Base-by-base conservation (phyloP, 2,113 vertebrate genomes). In the Scomber scombrus region DNA sequence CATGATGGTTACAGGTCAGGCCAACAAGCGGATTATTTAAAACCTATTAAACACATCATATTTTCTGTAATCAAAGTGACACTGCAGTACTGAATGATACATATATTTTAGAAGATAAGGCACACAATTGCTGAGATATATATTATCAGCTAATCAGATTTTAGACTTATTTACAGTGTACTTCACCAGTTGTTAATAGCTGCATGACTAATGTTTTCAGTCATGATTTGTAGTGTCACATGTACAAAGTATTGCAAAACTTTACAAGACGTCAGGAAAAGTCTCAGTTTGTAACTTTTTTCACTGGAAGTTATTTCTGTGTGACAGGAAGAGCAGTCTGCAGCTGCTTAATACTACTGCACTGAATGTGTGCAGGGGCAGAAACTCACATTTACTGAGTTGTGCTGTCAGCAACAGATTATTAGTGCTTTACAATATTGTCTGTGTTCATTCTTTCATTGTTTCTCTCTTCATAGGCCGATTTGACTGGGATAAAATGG, bases 401-500 rank as follows among this genome's bases (percentile, higher is more conserved):
- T 72, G 18, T 80, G 56, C 62, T 70, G 65, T 57, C 55, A 81
- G 45, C 34, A 79, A 63, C 55, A 62, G 49, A 50, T 74, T 47
- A 74, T 52, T 66, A 8, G 6, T 74, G 26, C 45, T 77, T 34
- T 74, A 19, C 16, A 18, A 13, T 29, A 43, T 11, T 60, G 57
- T 16, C 18, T 40, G 9, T 71, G 47, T 55, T 67, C 5, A 72
- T 31, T 71, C 56, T 70, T n/a, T 46, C 26, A 3, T 64, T 65
- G 5, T 66, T 72, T 55, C 40, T 73, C 4, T 80, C 31, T 15
- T 65, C 31, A 67, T 65, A 99, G 98, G 98, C 98, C 83, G 98
- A 99, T 95, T 95, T 99, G 85, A 99, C 97, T 2, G 98, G 98
- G 86, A 99, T 99, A 94, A 99, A 99, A 97, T 99, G 98, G 98